phyloP scores from a whole-genome alignment of 2,888 invertebrate genomes.

The Protodeltote pygarga region DNA sequence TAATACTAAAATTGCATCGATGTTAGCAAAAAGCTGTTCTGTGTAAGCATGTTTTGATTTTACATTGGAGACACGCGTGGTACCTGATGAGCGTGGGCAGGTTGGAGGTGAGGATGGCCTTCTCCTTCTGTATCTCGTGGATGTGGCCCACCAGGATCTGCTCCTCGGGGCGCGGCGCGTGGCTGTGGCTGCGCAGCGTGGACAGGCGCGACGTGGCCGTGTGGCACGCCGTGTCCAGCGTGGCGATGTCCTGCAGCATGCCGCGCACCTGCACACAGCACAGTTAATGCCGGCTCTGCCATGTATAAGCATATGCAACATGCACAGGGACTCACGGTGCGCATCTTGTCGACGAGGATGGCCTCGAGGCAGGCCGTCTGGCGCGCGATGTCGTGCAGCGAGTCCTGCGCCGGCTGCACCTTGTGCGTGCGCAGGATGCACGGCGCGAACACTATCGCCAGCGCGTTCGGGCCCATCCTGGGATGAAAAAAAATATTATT shows the following conservation, averaged over 20 bases:
- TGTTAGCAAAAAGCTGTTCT: too few species aligned
- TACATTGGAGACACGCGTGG: background rate
- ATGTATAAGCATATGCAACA: background rate
- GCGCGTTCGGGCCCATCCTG: constrained; percentile 95
- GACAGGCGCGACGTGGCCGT: constrained; percentile 94
- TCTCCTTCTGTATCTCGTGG: constrained; percentile 93
- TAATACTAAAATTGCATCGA: too few species aligned
- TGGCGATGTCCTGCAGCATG: constrained; percentile 96
- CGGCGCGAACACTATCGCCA: constrained; percentile 98
- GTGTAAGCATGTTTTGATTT: background rate
- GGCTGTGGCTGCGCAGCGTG: constrained; percentile 88
- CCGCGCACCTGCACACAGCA: constrained; percentile 90
- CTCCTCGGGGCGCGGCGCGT: constrained; percentile 89
- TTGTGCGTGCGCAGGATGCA: constrained; percentile 96
- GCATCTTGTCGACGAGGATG: constrained; percentile 94
- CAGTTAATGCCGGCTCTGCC: too few species aligned
- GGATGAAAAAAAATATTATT: too few species aligned
- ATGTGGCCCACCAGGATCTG: constrained; percentile 92
- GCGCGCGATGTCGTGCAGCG: constrained; percentile 95
- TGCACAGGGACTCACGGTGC: constrained; percentile 63
- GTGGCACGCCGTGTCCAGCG: constrained; percentile 94
- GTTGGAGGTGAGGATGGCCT: constrained; percentile 92
- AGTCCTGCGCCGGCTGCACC: constrained; percentile 95
- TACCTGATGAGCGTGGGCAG: constrained; percentile 91
- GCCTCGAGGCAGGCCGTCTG: constrained; percentile 97